phyloP scores from a whole-genome alignment of 1,140 invertebrate species.

The Orius insidiosus region DNA sequence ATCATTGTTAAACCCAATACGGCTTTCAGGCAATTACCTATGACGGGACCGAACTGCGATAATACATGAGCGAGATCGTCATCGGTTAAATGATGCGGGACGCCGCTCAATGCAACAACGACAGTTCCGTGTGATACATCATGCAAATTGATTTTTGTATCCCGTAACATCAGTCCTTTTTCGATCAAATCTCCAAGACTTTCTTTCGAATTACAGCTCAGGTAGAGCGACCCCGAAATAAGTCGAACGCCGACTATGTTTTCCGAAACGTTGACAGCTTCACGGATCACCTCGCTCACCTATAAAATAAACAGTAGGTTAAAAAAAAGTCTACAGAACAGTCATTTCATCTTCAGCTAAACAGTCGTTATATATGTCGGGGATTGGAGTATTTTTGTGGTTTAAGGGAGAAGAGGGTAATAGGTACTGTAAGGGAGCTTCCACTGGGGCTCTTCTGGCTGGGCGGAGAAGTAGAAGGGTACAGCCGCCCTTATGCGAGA shows the following conservation, averaged over 20 bases:
- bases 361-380: too few species aligned
- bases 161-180: neutral
- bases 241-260: constrained; percentile 11
- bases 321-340: too few species aligned
- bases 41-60: constrained; percentile 12
- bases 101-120: constrained; percentile 12
- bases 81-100: constrained; percentile 11
- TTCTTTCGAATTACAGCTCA: neutral
- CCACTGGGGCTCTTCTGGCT: too few species aligned
- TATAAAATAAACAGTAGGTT: too few species aligned
- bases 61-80: constrained; percentile 4
- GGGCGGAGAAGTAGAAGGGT: too few species aligned
- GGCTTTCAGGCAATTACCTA: constrained; percentile 10
- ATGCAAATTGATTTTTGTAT: neutral
- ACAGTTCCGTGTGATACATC: constrained; percentile 15
- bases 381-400: too few species aligned
- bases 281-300: constrained; percentile 13
- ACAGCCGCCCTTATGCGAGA: too few species aligned
- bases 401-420: too few species aligned
- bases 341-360: too few species aligned
- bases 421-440: too few species aligned
- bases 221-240: constrained; percentile 3
- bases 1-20: too few species aligned
- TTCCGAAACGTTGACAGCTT: neutral
- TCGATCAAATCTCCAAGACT: constrained; percentile 1